Percentiles rank a stretch among this genome's conserved stretches.
These are phyloP conservation scores for Neocloeon triangulifer DNA, from an alignment of 1,140 invertebrate species.

Conservation along the genomic window DNA sequence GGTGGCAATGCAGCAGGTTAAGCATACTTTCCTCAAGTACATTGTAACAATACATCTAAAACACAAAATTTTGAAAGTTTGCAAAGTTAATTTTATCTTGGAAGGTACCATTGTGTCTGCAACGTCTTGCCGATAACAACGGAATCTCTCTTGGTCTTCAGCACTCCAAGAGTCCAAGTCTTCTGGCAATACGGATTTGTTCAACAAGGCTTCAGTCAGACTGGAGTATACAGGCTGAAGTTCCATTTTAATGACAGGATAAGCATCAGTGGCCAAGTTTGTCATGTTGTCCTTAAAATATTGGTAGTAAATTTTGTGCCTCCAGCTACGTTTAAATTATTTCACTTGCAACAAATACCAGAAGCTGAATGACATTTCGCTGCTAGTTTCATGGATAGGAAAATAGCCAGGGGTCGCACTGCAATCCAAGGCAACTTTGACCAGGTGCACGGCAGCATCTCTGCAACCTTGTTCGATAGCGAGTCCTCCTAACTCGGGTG, in stretches of 20 bases:
- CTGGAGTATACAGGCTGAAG: slow-evolving; percentile 40
- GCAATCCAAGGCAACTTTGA: slow-evolving; percentile 46
- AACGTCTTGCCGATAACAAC: slow-evolving; percentile 80
- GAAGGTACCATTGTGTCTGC: slow-evolving; percentile 55
- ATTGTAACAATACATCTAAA: slow-evolving; percentile 58
- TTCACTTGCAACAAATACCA: slow-evolving; percentile 72
- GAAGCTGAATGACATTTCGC: slow-evolving; percentile 63
- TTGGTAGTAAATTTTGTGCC: not conserved
- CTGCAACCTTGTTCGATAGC: no score
- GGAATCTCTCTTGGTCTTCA: slow-evolving; percentile 64
- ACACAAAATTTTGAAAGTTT: slow-evolving; percentile 8
- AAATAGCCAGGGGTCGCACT: slow-evolving; percentile 57
- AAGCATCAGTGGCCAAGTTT: not conserved
- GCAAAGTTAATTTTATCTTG: slow-evolving; percentile 1
- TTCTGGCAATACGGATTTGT: slow-evolving; percentile 33
- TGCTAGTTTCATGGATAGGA: slow-evolving; percentile 61
- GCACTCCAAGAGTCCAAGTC: slow-evolving; percentile 22
- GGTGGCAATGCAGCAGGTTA: slow-evolving; percentile 30
- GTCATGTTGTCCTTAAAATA: slow-evolving; percentile 32
- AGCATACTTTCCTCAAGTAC: slow-evolving; percentile 47
- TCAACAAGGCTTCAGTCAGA: slow-evolving; percentile 33
- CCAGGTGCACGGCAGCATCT: no score
- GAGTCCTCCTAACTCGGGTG: slow-evolving; percentile 17
- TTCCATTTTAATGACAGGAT: not conserved
- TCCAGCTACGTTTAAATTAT: no score